These are phyloP conservation scores for Bombus vancouverensis DNA, from an alignment of 1,140 invertebrate species.

Conservation along the genomic window DNA sequence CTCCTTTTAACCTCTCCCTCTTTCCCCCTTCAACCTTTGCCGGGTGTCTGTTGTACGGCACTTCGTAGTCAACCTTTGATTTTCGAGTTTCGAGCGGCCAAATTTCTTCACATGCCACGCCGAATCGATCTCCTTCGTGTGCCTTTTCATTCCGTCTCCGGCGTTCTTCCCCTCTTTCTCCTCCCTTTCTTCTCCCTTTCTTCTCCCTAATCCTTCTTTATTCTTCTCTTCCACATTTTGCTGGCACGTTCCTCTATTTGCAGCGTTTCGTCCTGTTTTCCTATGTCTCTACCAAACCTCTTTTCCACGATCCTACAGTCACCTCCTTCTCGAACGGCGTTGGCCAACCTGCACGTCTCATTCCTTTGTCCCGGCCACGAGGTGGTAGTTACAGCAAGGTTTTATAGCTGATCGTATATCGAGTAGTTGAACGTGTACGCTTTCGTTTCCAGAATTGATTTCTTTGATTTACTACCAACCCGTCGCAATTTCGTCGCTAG, in stretches of 20 bases:
- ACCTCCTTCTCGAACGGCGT: neutral
- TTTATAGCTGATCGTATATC: conserved; percentile 43
- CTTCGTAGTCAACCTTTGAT: conserved; percentile 69
- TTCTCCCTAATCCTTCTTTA: neutral
- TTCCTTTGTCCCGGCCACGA: conserved; percentile 21
- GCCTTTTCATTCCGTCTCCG: neutral
- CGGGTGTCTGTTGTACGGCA: conserved; percentile 18
- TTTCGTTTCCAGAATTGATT: conserved; percentile 35
- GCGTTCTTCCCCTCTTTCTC: too few relatives aligned
- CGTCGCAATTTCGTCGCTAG: neutral
- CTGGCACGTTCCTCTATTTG: neutral
- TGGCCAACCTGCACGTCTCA: conserved; percentile 4
- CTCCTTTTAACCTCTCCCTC: conserved; percentile 1
- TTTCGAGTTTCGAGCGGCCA: conserved; percentile 38
- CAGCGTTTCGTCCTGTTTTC: conserved; percentile 25
- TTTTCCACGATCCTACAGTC: neutral
- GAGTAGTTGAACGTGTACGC: conserved; percentile 24
- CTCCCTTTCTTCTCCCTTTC: neutral
- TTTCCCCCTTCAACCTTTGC: neutral
- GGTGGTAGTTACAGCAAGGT: conserved; percentile 5
- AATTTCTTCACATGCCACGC: conserved; percentile 24
- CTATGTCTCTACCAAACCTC: neutral
- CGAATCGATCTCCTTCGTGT: neutral
- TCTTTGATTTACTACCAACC: conserved; percentile 35
- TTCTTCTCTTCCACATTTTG: neutral